phyloP scores from a whole-genome alignment of 1,140 invertebrate species.

The Hormaphis cornu region DNA sequence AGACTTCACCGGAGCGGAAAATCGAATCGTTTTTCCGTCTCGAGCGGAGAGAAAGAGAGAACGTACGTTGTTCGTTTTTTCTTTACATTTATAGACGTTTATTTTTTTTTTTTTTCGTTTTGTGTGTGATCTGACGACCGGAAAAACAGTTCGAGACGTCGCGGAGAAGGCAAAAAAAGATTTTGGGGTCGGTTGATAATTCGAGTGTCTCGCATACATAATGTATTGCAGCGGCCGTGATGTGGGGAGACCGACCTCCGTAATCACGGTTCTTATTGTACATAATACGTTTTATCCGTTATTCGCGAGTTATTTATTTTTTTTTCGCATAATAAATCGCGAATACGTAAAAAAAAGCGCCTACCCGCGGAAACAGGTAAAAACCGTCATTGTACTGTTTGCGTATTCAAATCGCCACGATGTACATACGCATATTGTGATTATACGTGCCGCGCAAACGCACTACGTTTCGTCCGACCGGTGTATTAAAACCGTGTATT shows the following conservation, averaged over 20 bases:
- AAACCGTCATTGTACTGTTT: conserved; percentile 12
- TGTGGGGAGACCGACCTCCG: background rate
- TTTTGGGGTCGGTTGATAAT: conserved; percentile 26
- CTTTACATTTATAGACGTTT: background rate
- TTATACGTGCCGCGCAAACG: background rate
- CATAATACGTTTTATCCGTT: background rate
- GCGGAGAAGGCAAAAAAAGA: background rate
- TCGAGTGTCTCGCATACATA: background rate
- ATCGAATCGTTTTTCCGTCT: conserved; percentile 26
- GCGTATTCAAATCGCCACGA: conserved; percentile 9
- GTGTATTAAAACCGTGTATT: conserved; percentile 27
- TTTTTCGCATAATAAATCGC: conserved; percentile 17
- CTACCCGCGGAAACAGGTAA: conserved; percentile 18
- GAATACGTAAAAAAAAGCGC: conserved; percentile 8
- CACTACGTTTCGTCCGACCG: background rate
- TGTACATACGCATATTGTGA: background rate
- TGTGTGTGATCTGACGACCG: background rate
- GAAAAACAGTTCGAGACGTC: background rate
- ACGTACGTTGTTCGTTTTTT: background rate
- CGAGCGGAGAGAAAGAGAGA: background rate
- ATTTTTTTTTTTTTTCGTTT: background rate
- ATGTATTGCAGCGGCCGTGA: background rate
- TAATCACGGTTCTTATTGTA: conserved; percentile 19
- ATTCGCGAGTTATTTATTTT: background rate
- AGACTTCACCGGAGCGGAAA: conserved; percentile 16